phyloP scores from a whole-genome alignment of 2,797 vertebrate species.

The Dendrocincla fuliginosa region DNA sequence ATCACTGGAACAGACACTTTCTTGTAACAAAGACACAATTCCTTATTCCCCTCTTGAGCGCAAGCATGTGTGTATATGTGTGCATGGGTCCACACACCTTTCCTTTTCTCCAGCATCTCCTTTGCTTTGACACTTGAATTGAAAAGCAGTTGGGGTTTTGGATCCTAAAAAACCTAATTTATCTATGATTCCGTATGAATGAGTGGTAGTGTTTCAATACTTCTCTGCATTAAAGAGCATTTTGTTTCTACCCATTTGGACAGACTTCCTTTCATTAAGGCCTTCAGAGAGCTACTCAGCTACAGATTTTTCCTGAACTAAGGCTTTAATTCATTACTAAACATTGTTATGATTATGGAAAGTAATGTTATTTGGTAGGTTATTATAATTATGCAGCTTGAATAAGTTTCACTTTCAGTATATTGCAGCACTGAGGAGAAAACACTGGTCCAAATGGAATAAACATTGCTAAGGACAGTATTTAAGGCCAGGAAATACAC shows the following conservation, averaged over 20 bases:
- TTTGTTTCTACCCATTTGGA: not conserved
- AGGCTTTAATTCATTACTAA: not conserved
- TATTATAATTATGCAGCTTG: not conserved
- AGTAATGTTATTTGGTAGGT: not conserved
- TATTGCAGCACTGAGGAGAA: not conserved
- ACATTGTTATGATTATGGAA: not conserved
- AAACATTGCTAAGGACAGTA: not conserved
- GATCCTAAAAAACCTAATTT: not conserved
- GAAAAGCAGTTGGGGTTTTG: not conserved
- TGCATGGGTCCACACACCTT: not conserved
- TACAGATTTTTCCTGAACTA: not conserved
- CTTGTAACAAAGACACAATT: not conserved
- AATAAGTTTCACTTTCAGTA: not conserved
- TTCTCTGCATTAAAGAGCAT: not conserved
- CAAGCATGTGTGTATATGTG: fast-evolving
- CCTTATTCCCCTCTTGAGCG: not conserved
- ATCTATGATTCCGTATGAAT: not conserved
- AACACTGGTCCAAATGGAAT: not conserved
- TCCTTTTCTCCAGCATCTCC: not conserved
- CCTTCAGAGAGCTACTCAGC: not conserved
- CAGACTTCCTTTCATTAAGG: not conserved
- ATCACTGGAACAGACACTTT: not conserved
- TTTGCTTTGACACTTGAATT: not conserved
- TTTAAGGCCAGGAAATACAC: not conserved
- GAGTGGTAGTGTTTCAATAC: not conserved